phyloP scores from a whole-genome alignment of 2,797 vertebrate species.

The Pipistrellus kuhlii region DNA sequence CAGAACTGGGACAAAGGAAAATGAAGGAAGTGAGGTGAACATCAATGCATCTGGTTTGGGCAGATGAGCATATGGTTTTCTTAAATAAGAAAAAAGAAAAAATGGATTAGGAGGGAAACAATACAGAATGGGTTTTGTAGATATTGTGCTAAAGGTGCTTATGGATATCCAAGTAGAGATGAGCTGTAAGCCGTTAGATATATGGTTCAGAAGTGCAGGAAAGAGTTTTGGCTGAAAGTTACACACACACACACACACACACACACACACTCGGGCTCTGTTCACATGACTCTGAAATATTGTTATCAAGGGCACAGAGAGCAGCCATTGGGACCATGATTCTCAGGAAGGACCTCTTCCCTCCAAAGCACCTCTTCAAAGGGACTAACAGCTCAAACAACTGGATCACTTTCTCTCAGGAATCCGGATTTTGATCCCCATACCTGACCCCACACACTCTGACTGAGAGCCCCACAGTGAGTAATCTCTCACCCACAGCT shows the following conservation, averaged over 20 bases:
- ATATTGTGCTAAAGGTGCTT: neutral
- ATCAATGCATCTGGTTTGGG: neutral
- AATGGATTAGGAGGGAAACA: neutral
- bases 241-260: neutral
- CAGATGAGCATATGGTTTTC: neutral
- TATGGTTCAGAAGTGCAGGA: neutral
- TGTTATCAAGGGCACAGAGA: neutral
- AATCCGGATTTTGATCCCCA: neutral
- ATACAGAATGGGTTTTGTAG: neutral
- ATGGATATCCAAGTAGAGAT: neutral
- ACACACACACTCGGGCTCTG: neutral
- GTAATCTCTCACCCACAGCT: rapidly evolving
- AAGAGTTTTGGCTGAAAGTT: neutral
- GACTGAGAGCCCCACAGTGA: neutral
- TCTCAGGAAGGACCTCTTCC: neutral
- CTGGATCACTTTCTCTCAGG: neutral
- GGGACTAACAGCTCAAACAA: neutral
- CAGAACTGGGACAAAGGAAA: neutral
- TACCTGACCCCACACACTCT: neutral
- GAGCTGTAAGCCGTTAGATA: neutral
- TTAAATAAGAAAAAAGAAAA: neutral
- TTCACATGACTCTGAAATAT: neutral
- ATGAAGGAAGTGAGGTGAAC: neutral
- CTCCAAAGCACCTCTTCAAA: neutral
- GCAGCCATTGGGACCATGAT: neutral